Evolutionary conservation across 2,797 vertebrate genomes (phyloP).

Genomic region (Tinamus major): DNA sequence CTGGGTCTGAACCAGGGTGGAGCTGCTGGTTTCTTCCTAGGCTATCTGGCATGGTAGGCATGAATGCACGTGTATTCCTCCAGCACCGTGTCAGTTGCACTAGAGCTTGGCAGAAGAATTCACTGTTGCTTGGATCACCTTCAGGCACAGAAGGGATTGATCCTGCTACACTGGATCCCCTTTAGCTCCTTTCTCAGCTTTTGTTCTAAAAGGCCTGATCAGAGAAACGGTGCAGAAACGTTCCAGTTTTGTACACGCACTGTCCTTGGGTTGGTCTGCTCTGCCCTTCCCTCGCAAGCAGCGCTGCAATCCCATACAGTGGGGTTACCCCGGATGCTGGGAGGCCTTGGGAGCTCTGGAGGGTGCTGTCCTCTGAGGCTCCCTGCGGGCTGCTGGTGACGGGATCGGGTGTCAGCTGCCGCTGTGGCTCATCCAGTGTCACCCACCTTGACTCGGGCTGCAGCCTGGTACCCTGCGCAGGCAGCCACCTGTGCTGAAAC

Average conservation of each 20-base stretch:
- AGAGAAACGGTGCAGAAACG: not conserved
- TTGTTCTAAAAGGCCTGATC: not conserved
- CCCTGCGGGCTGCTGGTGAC: not conserved
- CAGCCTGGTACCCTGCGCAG: not conserved
- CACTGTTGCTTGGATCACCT: not conserved
- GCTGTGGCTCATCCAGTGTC: not conserved
- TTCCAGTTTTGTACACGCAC: accelerated
- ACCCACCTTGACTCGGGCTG: not conserved
- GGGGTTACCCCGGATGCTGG: not conserved
- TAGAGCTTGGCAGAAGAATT: not conserved
- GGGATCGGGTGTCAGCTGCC: too few relatives aligned
- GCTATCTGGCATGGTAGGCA: not conserved
- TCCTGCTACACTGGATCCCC: too few relatives aligned
- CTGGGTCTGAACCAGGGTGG: not conserved
- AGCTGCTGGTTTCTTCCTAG: not conserved
- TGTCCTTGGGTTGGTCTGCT: not conserved
- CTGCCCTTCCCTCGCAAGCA: not conserved
- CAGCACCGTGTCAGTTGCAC: not conserved
- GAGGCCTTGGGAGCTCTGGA: not conserved
- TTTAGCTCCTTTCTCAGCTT: not conserved
- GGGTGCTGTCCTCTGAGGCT: not conserved
- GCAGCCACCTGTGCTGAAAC: not conserved
- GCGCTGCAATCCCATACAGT: accelerated
- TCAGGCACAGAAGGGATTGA: not conserved
- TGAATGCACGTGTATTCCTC: not conserved